Evolutionary conservation across 2,797 vertebrate species (phyloP), one percentile per base, ranked within the genome.

Genomic region (Semaprochilodus insignis): DNA sequence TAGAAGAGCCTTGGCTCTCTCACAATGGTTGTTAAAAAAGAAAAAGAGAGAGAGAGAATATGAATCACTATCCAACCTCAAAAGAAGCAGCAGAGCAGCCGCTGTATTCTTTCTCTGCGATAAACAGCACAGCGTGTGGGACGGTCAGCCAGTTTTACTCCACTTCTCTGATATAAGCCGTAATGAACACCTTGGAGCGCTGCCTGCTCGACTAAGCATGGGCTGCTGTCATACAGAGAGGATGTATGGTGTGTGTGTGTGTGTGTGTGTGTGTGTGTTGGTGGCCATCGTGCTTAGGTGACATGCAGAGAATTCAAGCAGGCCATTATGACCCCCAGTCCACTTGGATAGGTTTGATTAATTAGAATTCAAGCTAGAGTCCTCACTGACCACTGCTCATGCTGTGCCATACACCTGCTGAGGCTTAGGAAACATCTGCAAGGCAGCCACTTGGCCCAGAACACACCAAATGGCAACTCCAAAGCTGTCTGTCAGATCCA

Each of bases 151-250:
- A 91, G 91, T 91, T 91, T 91, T 91, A 87, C 89, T 92, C 93
- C 91, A 89, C 88, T 76, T 89, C 89, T 92, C 91, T 92, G 92
- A 91, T 92, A 91, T 92, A 90, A 91, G 87, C 90, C 87, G 86
- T 92, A 93, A 94, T 93, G 93, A 93, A 93, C 85, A 92, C 90
- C 91, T 93, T 88, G 91, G 90, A 93, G 92, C 85, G 19, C 34
- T 90, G 91, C 92, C 92, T 87, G 88, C 77, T 87, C 88, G 84
- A 88, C 76, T 88, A 88, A 86, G 89, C 90, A 83, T 23, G 5
- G 66, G 85, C 87, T 90, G 88, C 87, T 87, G 85, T 88, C 87
- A 83, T 88, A 87, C 81, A 83, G 72, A 81, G 87, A 21, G 83
- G 44, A 66, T 78, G 75, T 51, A 74, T 36, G 27, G 65, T 73